phyloP scores from a whole-genome alignment of 2,888 invertebrate species.

The Nymphalis c-album region DNA sequence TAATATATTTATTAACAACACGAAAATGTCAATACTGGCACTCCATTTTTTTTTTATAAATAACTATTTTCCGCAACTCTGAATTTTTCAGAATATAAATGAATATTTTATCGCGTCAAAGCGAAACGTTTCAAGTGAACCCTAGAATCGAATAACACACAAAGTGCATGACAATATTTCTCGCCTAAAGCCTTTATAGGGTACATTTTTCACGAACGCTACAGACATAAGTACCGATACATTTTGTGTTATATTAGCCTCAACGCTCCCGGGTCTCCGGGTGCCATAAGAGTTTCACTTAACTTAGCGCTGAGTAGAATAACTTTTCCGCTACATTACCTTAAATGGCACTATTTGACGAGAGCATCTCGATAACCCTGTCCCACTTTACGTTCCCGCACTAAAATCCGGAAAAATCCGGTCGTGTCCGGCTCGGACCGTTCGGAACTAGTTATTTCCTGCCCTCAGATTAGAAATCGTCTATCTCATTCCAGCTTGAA shows the following conservation, averaged over 20 bases:
- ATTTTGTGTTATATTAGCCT: conserved; percentile 22
- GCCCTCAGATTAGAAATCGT: conserved; percentile 57
- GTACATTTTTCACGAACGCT: conserved; percentile 6
- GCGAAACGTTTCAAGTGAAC: background rate
- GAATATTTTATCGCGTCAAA: background rate
- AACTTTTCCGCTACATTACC: conserved; percentile 60
- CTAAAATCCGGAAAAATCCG: conserved; percentile 63
- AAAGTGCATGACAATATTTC: conserved; percentile 9
- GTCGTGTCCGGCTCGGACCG: conserved; percentile 56
- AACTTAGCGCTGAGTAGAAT: conserved; percentile 41
- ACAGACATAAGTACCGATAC: conserved; percentile 5
- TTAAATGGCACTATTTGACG: conserved; percentile 47
- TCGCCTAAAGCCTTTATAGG: conserved; percentile 12
- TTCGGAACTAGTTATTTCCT: conserved; percentile 66
- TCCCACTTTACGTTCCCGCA: conserved; percentile 48
- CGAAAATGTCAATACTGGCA: background rate
- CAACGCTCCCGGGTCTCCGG: conserved; percentile 23
- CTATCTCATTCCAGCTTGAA: conserved; percentile 21
- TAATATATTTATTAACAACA: no score
- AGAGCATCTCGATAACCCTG: conserved; percentile 46
- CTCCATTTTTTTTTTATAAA: background rate
- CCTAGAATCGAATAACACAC: conserved; percentile 3
- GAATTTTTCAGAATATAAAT: background rate
- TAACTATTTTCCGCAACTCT: background rate
- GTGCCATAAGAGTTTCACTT: conserved; percentile 38